These are phyloP conservation scores for Dicyrtoma fusca DNA, from an alignment of 2,888 invertebrate species.

Conservation along the genomic window DNA sequence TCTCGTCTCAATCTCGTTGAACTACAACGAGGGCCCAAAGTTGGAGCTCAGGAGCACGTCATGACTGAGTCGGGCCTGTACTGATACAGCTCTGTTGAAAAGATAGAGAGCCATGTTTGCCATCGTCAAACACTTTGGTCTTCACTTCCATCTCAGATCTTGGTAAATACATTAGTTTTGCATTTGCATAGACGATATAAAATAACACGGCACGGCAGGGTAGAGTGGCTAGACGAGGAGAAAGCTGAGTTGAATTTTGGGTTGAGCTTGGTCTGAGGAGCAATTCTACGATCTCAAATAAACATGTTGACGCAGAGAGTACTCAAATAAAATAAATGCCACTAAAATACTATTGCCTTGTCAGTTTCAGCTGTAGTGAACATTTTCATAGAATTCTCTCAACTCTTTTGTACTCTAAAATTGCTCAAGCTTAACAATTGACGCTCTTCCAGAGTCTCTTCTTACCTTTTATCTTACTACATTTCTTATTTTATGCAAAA, in stretches of 20 bases:
- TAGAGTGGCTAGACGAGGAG: too few species aligned
- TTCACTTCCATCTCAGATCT: not conserved
- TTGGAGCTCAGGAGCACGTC: too few species aligned
- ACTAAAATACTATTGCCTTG: conserved; percentile 28
- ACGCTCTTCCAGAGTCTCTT: conserved; percentile 6
- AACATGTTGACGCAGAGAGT: conserved; percentile 25
- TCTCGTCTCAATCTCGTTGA: too few species aligned
- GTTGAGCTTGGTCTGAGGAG: too few species aligned
- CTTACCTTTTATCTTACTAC: conserved; percentile 18
- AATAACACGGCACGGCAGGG: not conserved
- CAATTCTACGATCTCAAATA: conserved; percentile 9
- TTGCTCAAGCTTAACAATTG: not conserved
- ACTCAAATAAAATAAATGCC: conserved; percentile 31
- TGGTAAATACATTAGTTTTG: conserved; percentile 27
- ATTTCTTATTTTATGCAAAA: conserved; percentile 23
- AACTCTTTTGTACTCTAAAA: not conserved
- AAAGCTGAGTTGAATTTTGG: too few species aligned
- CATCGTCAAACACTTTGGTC: not conserved
- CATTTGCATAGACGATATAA: conserved; percentile 16
- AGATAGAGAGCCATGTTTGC: not conserved
- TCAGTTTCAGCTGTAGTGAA: conserved; percentile 19
- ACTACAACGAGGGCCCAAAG: too few species aligned
- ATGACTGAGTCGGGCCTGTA: too few species aligned
- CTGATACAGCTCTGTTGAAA: too few species aligned
- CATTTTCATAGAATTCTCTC: conserved; percentile 6